Evolutionary conservation across 2,888 invertebrate genomes (phyloP).

Genomic region (Lasioglossum oenotherae): DNA sequence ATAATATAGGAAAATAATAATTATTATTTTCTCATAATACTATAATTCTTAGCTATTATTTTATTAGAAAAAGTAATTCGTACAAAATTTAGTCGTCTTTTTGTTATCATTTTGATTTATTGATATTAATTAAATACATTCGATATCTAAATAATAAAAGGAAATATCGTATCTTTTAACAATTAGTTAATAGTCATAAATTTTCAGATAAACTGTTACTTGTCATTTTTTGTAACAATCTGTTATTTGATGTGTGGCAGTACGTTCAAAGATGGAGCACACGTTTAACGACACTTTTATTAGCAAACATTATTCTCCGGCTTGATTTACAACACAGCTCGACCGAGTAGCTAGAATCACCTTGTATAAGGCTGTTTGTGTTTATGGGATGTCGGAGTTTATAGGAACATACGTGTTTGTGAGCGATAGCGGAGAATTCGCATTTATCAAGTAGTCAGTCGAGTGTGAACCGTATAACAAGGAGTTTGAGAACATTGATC

Average conservation of each 20-base stretch:
- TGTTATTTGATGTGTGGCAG: neutral
- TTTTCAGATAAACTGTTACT: neutral
- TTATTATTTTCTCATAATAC: too few relatives aligned
- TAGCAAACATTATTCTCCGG: neutral
- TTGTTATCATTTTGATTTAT: too few relatives aligned
- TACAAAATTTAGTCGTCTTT: too few relatives aligned
- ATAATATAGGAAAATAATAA: too few relatives aligned
- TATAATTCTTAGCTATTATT: too few relatives aligned
- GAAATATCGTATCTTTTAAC: neutral
- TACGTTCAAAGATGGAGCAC: neutral
- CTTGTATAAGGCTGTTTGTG: slow-evolving; percentile 13
- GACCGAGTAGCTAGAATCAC: neutral
- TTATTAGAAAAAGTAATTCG: too few relatives aligned
- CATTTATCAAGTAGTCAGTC: slow-evolving; percentile 29
- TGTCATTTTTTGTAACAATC: neutral
- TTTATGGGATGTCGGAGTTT: slow-evolving; percentile 35
- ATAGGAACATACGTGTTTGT: slow-evolving; percentile 15
- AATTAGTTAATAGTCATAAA: neutral
- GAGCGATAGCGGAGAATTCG: slow-evolving; percentile 12
- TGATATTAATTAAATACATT: too few relatives aligned
- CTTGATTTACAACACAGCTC: neutral
- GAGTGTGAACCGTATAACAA: slow-evolving; percentile 21
- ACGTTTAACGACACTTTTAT: neutral
- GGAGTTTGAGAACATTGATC: slow-evolving; percentile 24
- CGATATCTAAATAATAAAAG: too few relatives aligned